Base-by-base conservation (phyloP, 1,140 invertebrate genomes). In the Cydia strobilella region DNA sequence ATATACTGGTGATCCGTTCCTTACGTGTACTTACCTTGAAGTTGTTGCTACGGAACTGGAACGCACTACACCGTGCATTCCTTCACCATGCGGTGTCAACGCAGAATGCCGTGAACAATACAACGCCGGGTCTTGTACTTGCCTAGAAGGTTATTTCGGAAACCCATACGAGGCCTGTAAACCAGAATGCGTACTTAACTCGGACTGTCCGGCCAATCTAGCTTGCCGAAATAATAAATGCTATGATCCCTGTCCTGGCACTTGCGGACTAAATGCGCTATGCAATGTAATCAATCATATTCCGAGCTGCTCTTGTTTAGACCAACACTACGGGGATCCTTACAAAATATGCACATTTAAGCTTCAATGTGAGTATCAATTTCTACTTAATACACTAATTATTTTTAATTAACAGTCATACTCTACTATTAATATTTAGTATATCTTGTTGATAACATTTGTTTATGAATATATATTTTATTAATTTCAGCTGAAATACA, bases 271-370 rank as follows among this genome's bases (percentile, higher is more conserved):
- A 31, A 95, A 95, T 82, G 95, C 96, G 2, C 77, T 94, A 13
- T 96, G 96, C 77, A 91, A 92, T 20, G 95, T 96, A 15, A 93
- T 95, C 31, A 96, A 95, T 81, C 96, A 97, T 77, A 94, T 94
- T 59, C 94, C 96, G 15, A 94, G 94, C 75, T 98, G 97, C 84
- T 94, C 94, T 69, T 97, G 97, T 89, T 94, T 79, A 0, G 93
- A 95, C 76, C 96, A 97, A 86, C 96, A 96, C 85, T 95, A 95
- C 75, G 97, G 97, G 66, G 96, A 98, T 93, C 96, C 97, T 20
- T 95, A 96, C 83, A 94, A 94, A 63, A 79, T 93, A 77, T 94
- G 91, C 75, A 82, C 78, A 72, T 90, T 82, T 59, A 89, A 84
- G 81, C 87, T 90, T 80, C 93, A 94, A 90, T 88, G 95, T 96